Evolutionary conservation across 1,140 invertebrate species (phyloP).

Genomic region (Paraescarpia echinospica): DNA sequence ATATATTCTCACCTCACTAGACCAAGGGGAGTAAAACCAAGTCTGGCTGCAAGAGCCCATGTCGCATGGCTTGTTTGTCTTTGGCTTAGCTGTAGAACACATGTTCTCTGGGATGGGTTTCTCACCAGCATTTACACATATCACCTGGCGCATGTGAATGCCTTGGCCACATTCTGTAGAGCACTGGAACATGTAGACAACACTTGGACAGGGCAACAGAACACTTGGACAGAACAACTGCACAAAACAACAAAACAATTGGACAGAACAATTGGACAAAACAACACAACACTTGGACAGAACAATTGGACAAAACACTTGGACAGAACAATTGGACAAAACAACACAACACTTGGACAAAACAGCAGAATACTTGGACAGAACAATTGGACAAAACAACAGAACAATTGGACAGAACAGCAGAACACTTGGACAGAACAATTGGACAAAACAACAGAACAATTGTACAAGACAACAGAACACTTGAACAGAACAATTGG

Average conservation of each 20-base stretch:
- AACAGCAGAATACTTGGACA: neutral
- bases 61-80: constrained; percentile 60
- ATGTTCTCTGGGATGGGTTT: constrained; percentile 46
- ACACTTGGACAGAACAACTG: neutral
- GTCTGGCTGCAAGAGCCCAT: constrained; percentile 55
- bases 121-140: constrained; percentile 64
- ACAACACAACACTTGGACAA: neutral
- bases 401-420: neutral
- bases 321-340: neutral
- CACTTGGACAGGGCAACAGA: neutral
- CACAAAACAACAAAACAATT: neutral
- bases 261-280: neutral
- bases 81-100: constrained; percentile 51
- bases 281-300: neutral
- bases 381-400: neutral
- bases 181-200: constrained; percentile 61
- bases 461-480: neutral
- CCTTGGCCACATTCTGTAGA: constrained; percentile 67
- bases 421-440: neutral
- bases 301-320: neutral
- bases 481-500: neutral
- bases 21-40: constrained; percentile 48
- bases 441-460: neutral
- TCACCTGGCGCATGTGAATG: constrained; percentile 62
- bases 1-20: constrained; percentile 23